phyloP scores from a whole-genome alignment of 2,888 invertebrate genomes.

The Itoplectis maculator region DNA sequence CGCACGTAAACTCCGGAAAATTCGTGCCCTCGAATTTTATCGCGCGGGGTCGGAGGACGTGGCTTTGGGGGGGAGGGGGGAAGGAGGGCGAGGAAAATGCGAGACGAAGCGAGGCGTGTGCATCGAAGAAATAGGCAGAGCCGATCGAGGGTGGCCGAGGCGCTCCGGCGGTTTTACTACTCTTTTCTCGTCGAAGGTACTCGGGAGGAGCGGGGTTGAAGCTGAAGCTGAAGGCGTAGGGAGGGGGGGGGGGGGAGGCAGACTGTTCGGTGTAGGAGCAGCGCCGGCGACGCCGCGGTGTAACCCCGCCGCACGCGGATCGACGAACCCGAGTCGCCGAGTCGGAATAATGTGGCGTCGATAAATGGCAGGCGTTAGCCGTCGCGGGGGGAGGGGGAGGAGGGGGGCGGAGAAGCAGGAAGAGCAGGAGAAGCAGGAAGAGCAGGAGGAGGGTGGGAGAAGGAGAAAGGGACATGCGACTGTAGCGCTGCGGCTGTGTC shows the following conservation, averaged over 20 bases:
- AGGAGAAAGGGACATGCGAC: no score
- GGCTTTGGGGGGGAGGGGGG: no score
- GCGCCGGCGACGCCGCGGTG: constrained; percentile 30
- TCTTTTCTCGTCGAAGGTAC: constrained; percentile 32
- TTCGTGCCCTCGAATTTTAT: no score
- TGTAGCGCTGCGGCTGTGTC: no score
- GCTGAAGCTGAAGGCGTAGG: background rate
- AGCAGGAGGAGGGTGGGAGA: no score
- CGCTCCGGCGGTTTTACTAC: constrained; percentile 18
- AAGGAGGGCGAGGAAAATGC: no score
- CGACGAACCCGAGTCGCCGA: constrained; percentile 65
- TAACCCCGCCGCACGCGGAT: constrained; percentile 58
- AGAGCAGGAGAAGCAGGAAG: no score
- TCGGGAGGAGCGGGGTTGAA: background rate
- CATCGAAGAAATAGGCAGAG: constrained; percentile 4
- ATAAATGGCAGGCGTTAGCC: constrained; percentile 69
- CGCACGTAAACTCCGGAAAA: no score
- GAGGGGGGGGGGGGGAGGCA: no score
- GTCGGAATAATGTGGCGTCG: constrained; percentile 69
- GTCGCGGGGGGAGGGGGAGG: background rate
- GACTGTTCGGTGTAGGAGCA: constrained; percentile 14
- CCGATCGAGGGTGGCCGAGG: background rate
- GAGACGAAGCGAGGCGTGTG: background rate
- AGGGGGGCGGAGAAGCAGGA: no score
- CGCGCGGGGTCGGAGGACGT: no score